Percentiles rank a stretch among this genome's conserved stretches.
These are phyloP conservation scores for Schizaphis graminum DNA, from an alignment of 2,888 invertebrate genomes.

Conservation along the genomic window DNA sequence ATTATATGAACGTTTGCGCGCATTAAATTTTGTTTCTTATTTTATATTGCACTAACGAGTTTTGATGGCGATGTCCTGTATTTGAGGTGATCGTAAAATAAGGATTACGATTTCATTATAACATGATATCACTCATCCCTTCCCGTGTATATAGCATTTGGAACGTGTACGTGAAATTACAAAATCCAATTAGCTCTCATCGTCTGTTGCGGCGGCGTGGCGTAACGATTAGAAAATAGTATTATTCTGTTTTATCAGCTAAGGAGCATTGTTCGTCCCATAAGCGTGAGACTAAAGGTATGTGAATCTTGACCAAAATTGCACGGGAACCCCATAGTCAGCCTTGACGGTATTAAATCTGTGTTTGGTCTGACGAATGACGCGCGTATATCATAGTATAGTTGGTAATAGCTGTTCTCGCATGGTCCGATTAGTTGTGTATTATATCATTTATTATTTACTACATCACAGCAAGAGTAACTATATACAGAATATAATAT, in stretches of 20 bases:
- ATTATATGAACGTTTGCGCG: neutral
- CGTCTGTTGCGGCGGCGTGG: neutral
- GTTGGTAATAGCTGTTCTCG: constrained; percentile 9
- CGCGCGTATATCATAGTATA: neutral
- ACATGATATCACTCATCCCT: neutral
- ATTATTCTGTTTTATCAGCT: constrained; percentile 10
- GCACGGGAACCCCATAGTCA: constrained; percentile 55
- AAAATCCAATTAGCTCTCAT: constrained; percentile 31
- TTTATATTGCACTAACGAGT: neutral
- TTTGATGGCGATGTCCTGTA: neutral
- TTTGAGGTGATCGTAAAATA: neutral
- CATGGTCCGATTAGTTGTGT: constrained; percentile 23
- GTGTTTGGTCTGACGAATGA: neutral
- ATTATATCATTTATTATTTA: constrained; percentile 40
- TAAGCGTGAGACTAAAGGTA: constrained; percentile 55
- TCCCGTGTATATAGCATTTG: neutral
- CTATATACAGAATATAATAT: too few species aligned
- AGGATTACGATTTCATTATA: constrained; percentile 1
- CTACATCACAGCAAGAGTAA: neutral
- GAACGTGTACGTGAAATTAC: constrained; percentile 1
- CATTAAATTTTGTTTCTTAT: neutral
- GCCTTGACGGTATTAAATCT: constrained; percentile 41
- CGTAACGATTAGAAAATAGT: constrained; percentile 41
- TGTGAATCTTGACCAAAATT: constrained; percentile 60
- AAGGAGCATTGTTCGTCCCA: constrained; percentile 37